A percentile compares a stretch with the other conserved stretches of the same genome.
These are phyloP conservation scores for Metopolophium dirhodum DNA, from an alignment of 1,140 invertebrate species.

Conservation along the genomic window DNA sequence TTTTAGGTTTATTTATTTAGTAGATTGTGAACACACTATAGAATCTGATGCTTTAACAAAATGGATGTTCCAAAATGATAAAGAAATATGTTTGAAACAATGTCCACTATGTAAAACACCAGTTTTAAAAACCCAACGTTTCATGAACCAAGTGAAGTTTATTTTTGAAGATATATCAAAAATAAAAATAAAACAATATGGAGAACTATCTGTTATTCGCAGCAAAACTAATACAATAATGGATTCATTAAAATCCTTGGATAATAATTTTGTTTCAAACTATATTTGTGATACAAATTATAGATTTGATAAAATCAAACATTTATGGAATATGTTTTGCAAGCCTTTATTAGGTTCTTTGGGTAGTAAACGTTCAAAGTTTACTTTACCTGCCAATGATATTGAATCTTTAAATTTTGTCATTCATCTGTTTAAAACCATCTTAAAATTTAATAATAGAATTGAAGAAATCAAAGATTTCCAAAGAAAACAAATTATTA, in stretches of 20 bases:
- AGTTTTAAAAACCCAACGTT: constrained; percentile 70
- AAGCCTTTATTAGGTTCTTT: not conserved
- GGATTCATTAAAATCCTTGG: not conserved
- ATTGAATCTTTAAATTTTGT: constrained; percentile 35
- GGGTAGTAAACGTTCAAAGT: not conserved
- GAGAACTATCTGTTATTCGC: constrained; percentile 58
- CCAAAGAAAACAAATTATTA: not conserved
- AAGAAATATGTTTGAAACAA: constrained; percentile 66
- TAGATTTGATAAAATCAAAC: not conserved
- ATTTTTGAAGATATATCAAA: constrained; percentile 66
- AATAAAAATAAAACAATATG: constrained; percentile 67
- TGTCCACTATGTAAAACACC: constrained; percentile 72
- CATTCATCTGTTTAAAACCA: not conserved
- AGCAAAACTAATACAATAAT: not conserved
- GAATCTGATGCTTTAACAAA: constrained; percentile 68
- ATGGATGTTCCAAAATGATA: constrained; percentile 64
- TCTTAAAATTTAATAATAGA: not conserved
- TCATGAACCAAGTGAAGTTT: constrained; percentile 68
- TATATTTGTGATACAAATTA: not conserved
- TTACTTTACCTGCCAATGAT: not conserved
- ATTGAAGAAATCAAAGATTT: not conserved
- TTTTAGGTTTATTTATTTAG: constrained; percentile 68
- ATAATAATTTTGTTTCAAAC: not conserved
- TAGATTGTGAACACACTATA: constrained; percentile 72
- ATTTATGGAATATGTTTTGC: not conserved